Percentiles rank a stretch among this genome's conserved stretches.
phyloP scores from a whole-genome alignment of 2,888 invertebrate genomes.

The Harpagoxenus sublaevis region DNA sequence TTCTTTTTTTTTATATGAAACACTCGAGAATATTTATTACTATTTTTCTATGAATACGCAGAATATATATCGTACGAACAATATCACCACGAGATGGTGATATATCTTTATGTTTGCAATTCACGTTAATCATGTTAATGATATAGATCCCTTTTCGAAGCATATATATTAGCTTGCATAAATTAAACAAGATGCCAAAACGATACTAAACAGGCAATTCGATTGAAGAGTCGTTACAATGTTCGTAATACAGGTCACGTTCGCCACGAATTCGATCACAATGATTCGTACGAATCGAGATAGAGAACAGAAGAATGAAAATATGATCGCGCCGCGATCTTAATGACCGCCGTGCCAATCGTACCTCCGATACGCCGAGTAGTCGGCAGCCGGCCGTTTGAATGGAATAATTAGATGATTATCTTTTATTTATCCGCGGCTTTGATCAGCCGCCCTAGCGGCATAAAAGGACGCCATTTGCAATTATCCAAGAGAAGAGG shows the following conservation, averaged over 20 bases:
- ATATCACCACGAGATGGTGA: neutral
- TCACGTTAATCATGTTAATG: neutral
- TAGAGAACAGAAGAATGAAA: conserved; percentile 62
- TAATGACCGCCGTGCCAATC: conserved; percentile 75
- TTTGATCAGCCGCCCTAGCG: conserved; percentile 80
- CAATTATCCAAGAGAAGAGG: conserved; percentile 83
- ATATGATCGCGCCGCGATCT: conserved; percentile 75
- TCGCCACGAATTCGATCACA: conserved; percentile 58
- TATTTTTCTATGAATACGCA: neutral
- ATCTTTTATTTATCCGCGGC: conserved; percentile 83
- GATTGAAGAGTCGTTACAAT: conserved; percentile 37
- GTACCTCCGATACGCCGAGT: conserved; percentile 66
- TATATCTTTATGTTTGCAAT: neutral
- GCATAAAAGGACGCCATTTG: conserved; percentile 83
- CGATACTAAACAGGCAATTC: conserved; percentile 15
- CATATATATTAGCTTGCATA: conserved; percentile 9
- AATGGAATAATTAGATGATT: conserved; percentile 84
- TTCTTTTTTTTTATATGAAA: neutral
- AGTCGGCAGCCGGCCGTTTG: conserved; percentile 72
- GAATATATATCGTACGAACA: neutral
- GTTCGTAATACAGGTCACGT: conserved; percentile 55
- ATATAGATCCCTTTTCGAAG: neutral
- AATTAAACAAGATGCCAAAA: conserved; percentile 12
- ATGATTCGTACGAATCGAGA: conserved; percentile 70
- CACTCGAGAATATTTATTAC: neutral